Evolutionary conservation across 1,140 invertebrate species (phyloP), one percentile per base, ranked within the genome.

Genomic region (Drosophila pseudoobscura): DNA sequence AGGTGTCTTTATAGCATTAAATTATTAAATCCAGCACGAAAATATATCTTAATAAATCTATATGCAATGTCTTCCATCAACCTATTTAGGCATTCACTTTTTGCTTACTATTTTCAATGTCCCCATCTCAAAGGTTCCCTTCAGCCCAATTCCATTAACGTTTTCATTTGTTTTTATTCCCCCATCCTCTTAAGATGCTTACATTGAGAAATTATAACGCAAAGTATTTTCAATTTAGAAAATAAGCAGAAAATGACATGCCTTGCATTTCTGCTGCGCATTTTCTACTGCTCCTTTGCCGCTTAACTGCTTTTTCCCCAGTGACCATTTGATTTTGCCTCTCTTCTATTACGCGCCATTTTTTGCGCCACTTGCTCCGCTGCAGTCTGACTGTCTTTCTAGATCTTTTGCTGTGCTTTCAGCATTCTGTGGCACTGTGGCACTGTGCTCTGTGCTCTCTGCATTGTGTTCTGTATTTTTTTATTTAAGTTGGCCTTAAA

Each of bases 401-500:
- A 5, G 35, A 39, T 13, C 11, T 39, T 39, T 11, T 13, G 31
- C 15, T 41, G 29, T 2, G 31, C 49, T 60, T 54, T 43, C 54
- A 49, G 50, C 47, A 62, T 60, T 65, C 49, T 45, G 24, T 26
- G 24, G 24, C 24, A 26, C 24, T 26, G 22, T 24, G 22, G 22
- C 22, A 24, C 22, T 3, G 22, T 24, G 22, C 22, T 24, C 22
- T 24, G 71, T 53, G 50, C 31, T 11, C 31, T 35, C 9, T 3
- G 29, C 29, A 11, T 9, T 35, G 8, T 11, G 3, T 4, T 35
- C 9, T 39, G 31, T 35, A 35, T 39, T 82, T 87, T 87, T 88
- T 82, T 82, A 74, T 78, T 80, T 75, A 88, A 87, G 69, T 88
- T 87, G 69, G 82, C 83, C 82, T 82, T 87, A 88, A 87, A 87